A percentile compares a stretch with the other conserved stretches of the same genome.
These are phyloP conservation scores for Dinothrombium tinctorium DNA, from an alignment of 1,140 invertebrate genomes.

Conservation along the genomic window DNA sequence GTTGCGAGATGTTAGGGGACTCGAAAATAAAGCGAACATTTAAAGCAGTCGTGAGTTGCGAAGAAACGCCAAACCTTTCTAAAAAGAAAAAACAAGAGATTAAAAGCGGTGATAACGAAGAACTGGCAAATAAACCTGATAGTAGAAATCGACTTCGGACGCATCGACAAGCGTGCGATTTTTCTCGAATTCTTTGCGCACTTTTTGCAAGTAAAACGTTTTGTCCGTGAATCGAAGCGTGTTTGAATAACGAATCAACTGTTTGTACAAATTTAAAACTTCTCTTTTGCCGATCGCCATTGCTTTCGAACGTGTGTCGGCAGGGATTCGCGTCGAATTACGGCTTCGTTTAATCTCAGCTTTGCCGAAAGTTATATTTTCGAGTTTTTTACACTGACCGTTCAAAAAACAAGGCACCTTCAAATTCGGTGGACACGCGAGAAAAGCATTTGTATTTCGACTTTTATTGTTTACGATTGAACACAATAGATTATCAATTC, in stretches of 20 bases:
- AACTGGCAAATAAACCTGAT: conserved; percentile 21
- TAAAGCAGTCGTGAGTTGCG: conserved; percentile 23
- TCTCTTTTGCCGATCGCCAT: not conserved
- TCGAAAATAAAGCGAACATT: conserved; percentile 5
- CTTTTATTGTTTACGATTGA: no score
- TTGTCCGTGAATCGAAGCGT: conserved; percentile 33
- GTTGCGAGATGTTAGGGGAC: not conserved
- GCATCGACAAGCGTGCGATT: conserved; percentile 27
- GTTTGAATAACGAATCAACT: conserved; percentile 33
- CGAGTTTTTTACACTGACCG: no score
- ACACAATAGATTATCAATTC: no score
- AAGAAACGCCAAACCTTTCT: conserved; percentile 29
- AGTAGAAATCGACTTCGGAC: conserved; percentile 31
- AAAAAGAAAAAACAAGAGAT: conserved; percentile 17
- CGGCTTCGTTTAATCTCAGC: no score
- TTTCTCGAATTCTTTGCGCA: conserved; percentile 30
- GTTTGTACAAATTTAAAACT: conserved; percentile 26
- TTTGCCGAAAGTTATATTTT: no score
- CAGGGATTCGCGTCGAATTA: no score
- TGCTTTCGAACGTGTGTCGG: no score
- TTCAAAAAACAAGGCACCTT: no score
- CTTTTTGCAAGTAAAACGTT: conserved; percentile 27
- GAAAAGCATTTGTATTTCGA: no score
- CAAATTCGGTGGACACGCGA: no score
- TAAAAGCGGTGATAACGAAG: conserved; percentile 4